These are phyloP conservation scores for Mesorhabditis spiculigera DNA, from an alignment of 2,888 invertebrate species.

Conservation along the genomic window DNA sequence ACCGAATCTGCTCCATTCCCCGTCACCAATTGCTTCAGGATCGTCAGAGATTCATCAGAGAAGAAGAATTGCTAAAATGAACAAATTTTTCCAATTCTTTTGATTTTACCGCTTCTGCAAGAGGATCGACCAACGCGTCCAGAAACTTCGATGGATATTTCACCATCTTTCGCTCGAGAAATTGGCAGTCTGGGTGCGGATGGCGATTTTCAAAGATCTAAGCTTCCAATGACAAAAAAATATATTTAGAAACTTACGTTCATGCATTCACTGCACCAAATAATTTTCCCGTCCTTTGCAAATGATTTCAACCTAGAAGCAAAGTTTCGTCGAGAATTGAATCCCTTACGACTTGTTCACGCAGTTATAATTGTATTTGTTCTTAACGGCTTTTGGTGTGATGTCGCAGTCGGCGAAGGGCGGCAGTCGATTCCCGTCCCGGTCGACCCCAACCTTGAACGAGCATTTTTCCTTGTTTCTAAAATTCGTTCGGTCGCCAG, in stretches of 20 bases:
- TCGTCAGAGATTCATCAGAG: slow-evolving; percentile 39
- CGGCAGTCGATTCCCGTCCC: slow-evolving; percentile 3
- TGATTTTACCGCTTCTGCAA: slow-evolving; percentile 43
- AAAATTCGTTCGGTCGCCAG: neutral
- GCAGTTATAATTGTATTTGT: neutral
- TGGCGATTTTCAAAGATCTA: neutral
- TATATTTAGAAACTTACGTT: slow-evolving; percentile 5
- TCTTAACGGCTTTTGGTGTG: neutral
- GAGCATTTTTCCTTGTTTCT: slow-evolving; percentile 20
- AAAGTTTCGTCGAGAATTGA: neutral
- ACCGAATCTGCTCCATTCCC: slow-evolving; percentile 38
- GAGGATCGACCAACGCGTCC: slow-evolving; percentile 32
- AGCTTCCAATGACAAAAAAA: neutral
- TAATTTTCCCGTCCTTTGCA: slow-evolving; percentile 20
- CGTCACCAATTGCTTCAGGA: slow-evolving; percentile 30
- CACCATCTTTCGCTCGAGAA: neutral
- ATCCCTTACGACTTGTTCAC: neutral
- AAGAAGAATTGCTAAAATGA: slow-evolving; percentile 50
- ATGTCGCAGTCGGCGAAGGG: neutral
- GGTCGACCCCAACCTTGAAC: slow-evolving; percentile 14
- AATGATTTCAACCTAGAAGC: slow-evolving; percentile 27
- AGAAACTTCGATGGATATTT: slow-evolving; percentile 19
- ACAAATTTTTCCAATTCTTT: slow-evolving; percentile 3
- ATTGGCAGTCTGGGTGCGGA: neutral
- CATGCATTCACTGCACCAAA: slow-evolving; percentile 36